Evolutionary conservation across 2,113 vertebrate species (phyloP).

Genomic region (Ornithorhynchus anatinus): DNA sequence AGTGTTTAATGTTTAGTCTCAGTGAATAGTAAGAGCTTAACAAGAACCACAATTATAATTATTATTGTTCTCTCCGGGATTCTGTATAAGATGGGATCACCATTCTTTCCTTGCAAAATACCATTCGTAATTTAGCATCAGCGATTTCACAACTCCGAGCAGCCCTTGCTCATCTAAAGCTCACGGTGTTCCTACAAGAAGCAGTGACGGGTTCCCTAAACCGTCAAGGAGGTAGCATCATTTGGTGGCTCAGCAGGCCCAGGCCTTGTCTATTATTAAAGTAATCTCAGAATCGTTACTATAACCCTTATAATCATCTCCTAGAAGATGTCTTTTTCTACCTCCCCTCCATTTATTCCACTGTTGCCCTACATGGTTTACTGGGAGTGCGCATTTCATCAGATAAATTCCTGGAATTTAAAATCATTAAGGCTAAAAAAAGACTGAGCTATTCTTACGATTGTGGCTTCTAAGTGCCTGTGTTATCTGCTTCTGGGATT

Average conservation of each 20-base stretch:
- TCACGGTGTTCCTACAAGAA: neutral
- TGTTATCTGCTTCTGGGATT: too few relatives aligned
- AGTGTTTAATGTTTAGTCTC: too few relatives aligned
- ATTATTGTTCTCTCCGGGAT: conserved; percentile 6
- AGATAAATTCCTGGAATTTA: conserved; percentile 3
- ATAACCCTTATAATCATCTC: conserved; percentile 3
- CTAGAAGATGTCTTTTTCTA: conserved; percentile 15
- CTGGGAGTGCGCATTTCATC: conserved; percentile 2
- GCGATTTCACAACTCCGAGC: neutral
- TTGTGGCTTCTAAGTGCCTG: too few relatives aligned
- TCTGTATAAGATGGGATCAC: conserved; percentile 15
- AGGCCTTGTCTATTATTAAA: conserved; percentile 28
- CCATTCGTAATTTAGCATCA: conserved; percentile 41
- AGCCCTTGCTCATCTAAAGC: neutral
- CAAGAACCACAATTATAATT: too few relatives aligned
- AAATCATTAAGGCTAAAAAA: neutral
- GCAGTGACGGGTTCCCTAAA: neutral
- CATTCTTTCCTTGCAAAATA: conserved; percentile 11
- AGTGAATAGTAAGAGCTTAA: too few relatives aligned
- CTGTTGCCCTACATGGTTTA: conserved; percentile 13
- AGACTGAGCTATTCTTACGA: too few relatives aligned
- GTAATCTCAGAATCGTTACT: conserved; percentile 14
- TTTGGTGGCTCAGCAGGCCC: conserved; percentile 32
- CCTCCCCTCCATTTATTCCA: conserved; percentile 19
- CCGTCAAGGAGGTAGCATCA: conserved; percentile 22